Conservation (phyloP, 2,797 vertebrate genomes). For the Merluccius polli region DNA sequence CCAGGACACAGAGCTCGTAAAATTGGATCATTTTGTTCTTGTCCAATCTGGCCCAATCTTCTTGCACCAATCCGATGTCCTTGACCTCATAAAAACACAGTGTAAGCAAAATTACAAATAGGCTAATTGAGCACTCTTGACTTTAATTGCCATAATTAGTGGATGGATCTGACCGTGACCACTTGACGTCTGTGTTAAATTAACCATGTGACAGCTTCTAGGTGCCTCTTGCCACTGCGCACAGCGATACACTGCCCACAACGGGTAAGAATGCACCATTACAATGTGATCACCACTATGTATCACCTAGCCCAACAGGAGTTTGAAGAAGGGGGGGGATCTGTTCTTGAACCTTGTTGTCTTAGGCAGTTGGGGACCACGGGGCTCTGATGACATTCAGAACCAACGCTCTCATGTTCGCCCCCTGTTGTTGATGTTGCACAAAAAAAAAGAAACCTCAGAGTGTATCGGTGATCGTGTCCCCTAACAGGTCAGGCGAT, state of each 20-base stretch:
- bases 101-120: conserved; percentile 43
- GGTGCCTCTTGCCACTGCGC: conserved; percentile 19
- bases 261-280: conserved; percentile 57
- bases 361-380: conserved; percentile 35
- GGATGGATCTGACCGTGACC: conserved; percentile 52
- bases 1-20: not conserved
- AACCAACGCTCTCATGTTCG: conserved; percentile 23
- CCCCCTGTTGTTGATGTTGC: conserved; percentile 22
- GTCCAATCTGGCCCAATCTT: conserved; percentile 10
- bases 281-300: conserved; percentile 50
- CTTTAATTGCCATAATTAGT: conserved; percentile 47
- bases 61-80: conserved; percentile 37
- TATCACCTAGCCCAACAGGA: conserved; percentile 41
- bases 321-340: conserved; percentile 33
- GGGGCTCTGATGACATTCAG: conserved; percentile 41
- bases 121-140: conserved; percentile 46
- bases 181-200: conserved; percentile 34
- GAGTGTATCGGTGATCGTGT: conserved; percentile 54
- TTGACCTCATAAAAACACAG: conserved; percentile 39
- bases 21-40: not conserved
- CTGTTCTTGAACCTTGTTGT: conserved; percentile 48
- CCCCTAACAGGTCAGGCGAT: conserved; percentile 66
- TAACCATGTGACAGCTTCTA: conserved; percentile 27
- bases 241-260: conserved; percentile 57
- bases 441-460: conserved; percentile 22